Percentiles rank a stretch among this genome's conserved stretches.
These are phyloP conservation scores for Rhabdornis inornatus DNA, from an alignment of 2,113 vertebrate species.

Conservation along the genomic window DNA sequence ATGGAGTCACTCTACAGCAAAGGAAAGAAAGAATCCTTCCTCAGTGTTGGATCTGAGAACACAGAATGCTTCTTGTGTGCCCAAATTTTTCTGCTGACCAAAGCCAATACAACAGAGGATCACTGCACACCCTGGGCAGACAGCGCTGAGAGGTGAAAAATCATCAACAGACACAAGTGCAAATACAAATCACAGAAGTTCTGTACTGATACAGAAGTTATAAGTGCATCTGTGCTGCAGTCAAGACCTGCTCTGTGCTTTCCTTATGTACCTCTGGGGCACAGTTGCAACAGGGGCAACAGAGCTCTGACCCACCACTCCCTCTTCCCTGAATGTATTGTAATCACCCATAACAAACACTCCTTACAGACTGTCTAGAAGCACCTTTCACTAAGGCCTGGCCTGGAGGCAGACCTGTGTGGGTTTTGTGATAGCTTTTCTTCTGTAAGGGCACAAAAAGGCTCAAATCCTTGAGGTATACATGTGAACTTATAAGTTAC, in stretches of 20 bases:
- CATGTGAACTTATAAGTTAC: neutral
- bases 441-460: neutral
- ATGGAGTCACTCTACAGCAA: neutral
- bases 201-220: fast-evolving
- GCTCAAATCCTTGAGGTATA: neutral
- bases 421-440: neutral
- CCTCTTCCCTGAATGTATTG: neutral
- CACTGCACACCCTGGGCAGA: neutral
- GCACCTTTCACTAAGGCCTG: neutral
- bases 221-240: neutral
- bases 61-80: fast-evolving
- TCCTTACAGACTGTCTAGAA: neutral
- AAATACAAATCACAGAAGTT: neutral
- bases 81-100: neutral
- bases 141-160: neutral
- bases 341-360: neutral
- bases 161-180: neutral
- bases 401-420: neutral
- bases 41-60: neutral
- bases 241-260: fast-evolving
- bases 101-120: neutral
- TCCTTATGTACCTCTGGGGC: neutral
- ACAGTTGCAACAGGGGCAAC: neutral
- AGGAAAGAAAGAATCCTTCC: neutral
- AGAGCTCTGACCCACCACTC: neutral